A percentile compares a stretch with the other conserved stretches of the same genome.
Conservation (phyloP, 2,888 invertebrate genomes). For the Tridacna crocea region DNA sequence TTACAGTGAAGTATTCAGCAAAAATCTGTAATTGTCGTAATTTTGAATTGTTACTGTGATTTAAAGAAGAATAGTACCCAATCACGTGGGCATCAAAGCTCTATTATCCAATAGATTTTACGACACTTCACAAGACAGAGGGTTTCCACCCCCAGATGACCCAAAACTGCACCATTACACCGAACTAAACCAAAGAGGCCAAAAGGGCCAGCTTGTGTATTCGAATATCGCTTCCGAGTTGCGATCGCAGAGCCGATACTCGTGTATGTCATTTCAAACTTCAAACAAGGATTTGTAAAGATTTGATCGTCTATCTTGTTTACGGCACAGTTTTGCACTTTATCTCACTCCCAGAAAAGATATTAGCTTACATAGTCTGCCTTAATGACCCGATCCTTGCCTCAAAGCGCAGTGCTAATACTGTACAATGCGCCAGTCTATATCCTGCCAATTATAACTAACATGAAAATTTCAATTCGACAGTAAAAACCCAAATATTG, state of each 20-base stretch:
- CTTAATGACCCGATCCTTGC: constrained; percentile 16
- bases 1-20: too few species aligned
- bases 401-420: neutral
- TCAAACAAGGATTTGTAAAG: constrained; percentile 27
- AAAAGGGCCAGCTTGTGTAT: constrained; percentile 13
- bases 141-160: neutral
- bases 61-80: too few species aligned
- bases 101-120: too few species aligned
- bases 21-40: too few species aligned
- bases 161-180: constrained; percentile 9
- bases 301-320: constrained; percentile 11
- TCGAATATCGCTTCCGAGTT: constrained; percentile 11
- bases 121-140: neutral
- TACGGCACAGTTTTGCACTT: constrained; percentile 13
- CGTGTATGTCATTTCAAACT: constrained; percentile 24
- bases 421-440: too few species aligned
- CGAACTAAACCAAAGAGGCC: neutral
- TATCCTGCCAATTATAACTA: too few species aligned
- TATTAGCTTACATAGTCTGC: constrained; percentile 9
- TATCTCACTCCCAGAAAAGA: constrained; percentile 17
- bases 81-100: too few species aligned
- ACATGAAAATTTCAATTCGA: too few species aligned
- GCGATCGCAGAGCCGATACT: constrained; percentile 22
- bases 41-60: too few species aligned
- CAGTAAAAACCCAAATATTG: too few species aligned